phyloP scores from a whole-genome alignment of 2,888 invertebrate genomes.

The Pristionchus maxplancki region DNA sequence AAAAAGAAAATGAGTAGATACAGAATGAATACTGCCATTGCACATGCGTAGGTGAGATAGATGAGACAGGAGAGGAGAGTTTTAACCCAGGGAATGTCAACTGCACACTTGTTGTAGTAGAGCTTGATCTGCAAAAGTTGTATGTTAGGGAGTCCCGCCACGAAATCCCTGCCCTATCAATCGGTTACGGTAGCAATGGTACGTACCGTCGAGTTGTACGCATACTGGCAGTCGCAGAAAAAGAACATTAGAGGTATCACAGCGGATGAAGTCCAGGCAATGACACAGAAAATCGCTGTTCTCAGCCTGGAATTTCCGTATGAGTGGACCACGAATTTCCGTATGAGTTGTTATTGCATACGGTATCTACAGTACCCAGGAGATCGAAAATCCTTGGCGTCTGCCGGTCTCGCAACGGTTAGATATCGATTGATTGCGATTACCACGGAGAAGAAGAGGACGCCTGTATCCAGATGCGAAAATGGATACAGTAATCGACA shows the following conservation, averaged over 20 bases:
- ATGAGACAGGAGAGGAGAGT: not conserved
- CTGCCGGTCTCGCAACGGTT: not conserved
- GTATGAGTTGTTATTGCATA: too few species aligned
- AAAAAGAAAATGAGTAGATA: conserved; percentile 1
- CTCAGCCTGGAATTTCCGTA: not conserved
- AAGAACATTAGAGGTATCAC: not conserved
- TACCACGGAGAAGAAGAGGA: conserved; percentile 11
- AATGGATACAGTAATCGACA: not conserved
- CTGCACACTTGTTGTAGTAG: conserved; percentile 20
- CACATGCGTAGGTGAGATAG: conserved; percentile 13
- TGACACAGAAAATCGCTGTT: not conserved
- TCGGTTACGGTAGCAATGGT: not conserved
- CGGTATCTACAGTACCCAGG: not conserved
- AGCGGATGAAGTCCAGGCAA: not conserved
- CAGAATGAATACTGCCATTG: not conserved
- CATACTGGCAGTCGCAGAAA: not conserved
- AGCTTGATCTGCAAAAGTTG: not conserved
- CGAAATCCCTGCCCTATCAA: too few species aligned
- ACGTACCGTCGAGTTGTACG: not conserved
- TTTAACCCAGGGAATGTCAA: not conserved
- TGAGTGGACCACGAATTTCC: too few species aligned
- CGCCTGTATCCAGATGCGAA: not conserved
- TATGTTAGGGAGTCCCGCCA: too few species aligned
- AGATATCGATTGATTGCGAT: conserved; percentile 30
- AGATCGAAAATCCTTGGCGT: not conserved